Base-by-base conservation (phyloP, 2,888 invertebrate species). In the Caenorhabditis afra region DNA sequence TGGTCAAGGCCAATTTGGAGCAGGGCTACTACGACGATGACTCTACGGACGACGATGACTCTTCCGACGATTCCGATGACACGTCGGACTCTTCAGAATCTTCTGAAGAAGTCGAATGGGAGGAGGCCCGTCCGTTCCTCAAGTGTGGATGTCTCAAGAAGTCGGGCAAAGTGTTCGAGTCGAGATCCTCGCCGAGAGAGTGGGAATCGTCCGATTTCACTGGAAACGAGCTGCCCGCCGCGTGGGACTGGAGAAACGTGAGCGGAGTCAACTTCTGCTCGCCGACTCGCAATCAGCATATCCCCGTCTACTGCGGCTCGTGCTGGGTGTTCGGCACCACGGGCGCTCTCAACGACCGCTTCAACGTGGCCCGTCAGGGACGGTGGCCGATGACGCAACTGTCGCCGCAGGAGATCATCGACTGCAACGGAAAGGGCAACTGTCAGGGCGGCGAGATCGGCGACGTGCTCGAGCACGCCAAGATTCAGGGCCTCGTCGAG, bases 241-340 rank as follows among this genome's bases (percentile, higher is more conserved):
- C 68, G 1, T 91, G 87, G 87, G 92, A 92, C 81, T 92, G 92
- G 92, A 85, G 92, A 73, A 91, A 92, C 81, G 87, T 91, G n/a
- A 89, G 88, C 81, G 91, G 91, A n/a, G 84, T 83, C 55, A 92
- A 92, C 86, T 92, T 90, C 82, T 90, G 88, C 70, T 91, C 91
- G 55, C 90, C 91, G 20, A 91, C 90, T 1, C 83, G 92, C 37
- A 92, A 92, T 75, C 92, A 92, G 80, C 92, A 92, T 82, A 92
- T 92, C 65, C 92, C 92, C 7, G 87, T 88, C 7, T 92, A 92
- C 78, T 92, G 92, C 86, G 92, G 92, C 22, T 91, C 91, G 1
- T 92, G 92, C 83, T 92, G 92, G 92, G 91, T 91, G 7, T 91
- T 91, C 89, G 92, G 91, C 55, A 88, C 91, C 0, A 91, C 92